phyloP scores from a whole-genome alignment of 2,113 vertebrate genomes.

The Toxotes chatareus region DNA sequence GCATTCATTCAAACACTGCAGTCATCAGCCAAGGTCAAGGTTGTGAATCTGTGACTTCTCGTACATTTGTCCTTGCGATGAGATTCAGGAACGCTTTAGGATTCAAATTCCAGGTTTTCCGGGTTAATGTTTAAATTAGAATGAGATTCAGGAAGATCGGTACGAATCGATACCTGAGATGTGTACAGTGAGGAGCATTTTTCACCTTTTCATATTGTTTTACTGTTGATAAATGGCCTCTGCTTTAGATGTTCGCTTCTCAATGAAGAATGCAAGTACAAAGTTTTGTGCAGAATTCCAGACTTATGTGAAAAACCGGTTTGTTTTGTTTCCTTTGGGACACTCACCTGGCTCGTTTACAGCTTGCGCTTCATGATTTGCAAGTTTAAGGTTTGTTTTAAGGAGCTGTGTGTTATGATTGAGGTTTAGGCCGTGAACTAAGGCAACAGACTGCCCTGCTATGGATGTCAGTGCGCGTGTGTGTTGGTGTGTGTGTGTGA shows the following conservation, averaged over 20 bases:
- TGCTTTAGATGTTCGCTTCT: neutral
- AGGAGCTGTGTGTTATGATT: neutral
- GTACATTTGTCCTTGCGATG: neutral
- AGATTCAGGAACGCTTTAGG: neutral
- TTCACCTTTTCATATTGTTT: neutral
- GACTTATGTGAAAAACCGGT: neutral
- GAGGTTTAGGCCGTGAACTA: neutral
- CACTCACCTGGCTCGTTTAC: neutral
- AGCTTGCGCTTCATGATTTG: neutral
- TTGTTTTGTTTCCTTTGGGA: neutral
- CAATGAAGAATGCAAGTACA: neutral
- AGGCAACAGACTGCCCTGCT: constrained; percentile 4
- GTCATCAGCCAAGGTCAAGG: constrained; percentile 20
- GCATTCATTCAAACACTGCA: constrained; percentile 21
- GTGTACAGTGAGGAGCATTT: neutral
- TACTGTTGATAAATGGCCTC: neutral
- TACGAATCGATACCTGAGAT: neutral
- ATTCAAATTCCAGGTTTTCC: neutral
- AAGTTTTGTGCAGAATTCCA: neutral
- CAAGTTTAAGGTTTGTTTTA: neutral
- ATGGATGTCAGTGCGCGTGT: constrained; percentile 6
- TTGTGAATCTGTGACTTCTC: constrained; percentile 12
- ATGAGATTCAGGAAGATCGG: neutral
- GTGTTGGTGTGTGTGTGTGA: neutral
- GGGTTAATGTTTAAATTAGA: neutral